Evolutionary conservation across 2,113 vertebrate genomes (phyloP).

Genomic region (Suncus etruscus): DNA sequence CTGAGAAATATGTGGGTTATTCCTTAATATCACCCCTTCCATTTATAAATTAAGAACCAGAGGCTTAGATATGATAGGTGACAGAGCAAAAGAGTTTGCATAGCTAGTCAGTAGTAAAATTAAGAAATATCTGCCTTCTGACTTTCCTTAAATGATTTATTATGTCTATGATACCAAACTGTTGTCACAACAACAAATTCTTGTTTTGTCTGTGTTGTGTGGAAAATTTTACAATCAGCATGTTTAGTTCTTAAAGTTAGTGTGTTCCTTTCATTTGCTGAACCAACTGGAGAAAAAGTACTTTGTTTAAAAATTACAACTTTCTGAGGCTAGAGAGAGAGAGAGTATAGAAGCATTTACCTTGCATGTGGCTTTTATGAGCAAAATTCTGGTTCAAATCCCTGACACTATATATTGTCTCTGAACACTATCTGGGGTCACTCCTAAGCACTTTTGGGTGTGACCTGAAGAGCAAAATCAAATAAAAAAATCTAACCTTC

Average conservation of each 20-base stretch:
- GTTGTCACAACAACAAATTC: background rate
- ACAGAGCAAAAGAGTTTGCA: background rate
- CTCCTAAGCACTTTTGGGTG: too few relatives aligned
- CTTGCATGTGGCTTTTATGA: too few relatives aligned
- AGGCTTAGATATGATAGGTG: background rate
- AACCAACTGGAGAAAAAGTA: constrained; percentile 3
- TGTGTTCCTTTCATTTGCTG: constrained; percentile 23
- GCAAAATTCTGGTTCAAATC: too few relatives aligned
- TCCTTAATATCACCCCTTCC: background rate
- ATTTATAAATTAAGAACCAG: background rate
- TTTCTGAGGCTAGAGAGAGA: too few relatives aligned
- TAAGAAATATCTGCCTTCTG: background rate
- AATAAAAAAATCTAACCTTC: background rate
- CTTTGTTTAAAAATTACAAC: constrained; percentile 18
- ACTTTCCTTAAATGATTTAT: background rate
- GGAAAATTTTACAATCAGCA: background rate
- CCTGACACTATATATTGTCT: too few relatives aligned
- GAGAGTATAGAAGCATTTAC: too few relatives aligned
- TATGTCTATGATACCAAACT: background rate
- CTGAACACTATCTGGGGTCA: too few relatives aligned
- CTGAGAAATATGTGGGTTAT: background rate
- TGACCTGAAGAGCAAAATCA: too few relatives aligned
- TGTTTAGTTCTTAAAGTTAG: background rate
- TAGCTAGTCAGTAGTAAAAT: background rate
- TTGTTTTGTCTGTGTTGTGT: background rate